These are phyloP conservation scores for Saiga tatarica DNA, from an alignment of 2,113 vertebrate genomes.

Conservation along the genomic window DNA sequence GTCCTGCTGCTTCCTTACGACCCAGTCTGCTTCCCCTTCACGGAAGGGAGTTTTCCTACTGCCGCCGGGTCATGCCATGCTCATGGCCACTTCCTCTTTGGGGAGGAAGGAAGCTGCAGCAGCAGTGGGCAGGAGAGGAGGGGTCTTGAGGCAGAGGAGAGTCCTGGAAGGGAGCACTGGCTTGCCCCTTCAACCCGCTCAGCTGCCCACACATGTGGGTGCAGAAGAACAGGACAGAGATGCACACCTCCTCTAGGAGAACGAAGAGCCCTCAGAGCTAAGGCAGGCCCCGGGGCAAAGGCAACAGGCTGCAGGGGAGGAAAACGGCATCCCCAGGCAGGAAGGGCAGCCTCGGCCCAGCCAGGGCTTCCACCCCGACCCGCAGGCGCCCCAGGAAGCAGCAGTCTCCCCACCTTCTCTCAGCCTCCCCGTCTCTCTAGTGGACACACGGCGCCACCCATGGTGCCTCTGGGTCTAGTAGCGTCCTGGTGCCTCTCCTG, in stretches of 20 bases:
- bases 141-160: not conserved
- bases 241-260: constrained; percentile 5
- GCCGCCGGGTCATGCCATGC: constrained; percentile 1
- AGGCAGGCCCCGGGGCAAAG: constrained; percentile 29
- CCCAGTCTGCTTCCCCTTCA: constrained; percentile 84
- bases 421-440: not conserved
- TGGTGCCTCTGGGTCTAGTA: not conserved
- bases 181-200: not conserved
- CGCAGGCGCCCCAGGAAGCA: not conserved
- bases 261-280: not conserved
- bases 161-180: not conserved
- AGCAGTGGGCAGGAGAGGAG: constrained; percentile 56
- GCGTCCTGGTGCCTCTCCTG: not conserved
- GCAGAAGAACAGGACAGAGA: constrained; percentile 10
- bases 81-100: constrained; percentile 27
- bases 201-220: not conserved
- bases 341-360: not conserved
- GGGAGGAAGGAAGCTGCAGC: constrained; percentile 31
- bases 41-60: constrained; percentile 81
- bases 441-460: not conserved
- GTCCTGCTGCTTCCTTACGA: constrained; percentile 66
- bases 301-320: not conserved
- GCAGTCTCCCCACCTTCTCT: not conserved
- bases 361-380: not conserved
- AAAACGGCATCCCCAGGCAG: accelerated